Evolutionary conservation across 2,113 vertebrate genomes (phyloP).

Genomic region (Hassar affinis): DNA sequence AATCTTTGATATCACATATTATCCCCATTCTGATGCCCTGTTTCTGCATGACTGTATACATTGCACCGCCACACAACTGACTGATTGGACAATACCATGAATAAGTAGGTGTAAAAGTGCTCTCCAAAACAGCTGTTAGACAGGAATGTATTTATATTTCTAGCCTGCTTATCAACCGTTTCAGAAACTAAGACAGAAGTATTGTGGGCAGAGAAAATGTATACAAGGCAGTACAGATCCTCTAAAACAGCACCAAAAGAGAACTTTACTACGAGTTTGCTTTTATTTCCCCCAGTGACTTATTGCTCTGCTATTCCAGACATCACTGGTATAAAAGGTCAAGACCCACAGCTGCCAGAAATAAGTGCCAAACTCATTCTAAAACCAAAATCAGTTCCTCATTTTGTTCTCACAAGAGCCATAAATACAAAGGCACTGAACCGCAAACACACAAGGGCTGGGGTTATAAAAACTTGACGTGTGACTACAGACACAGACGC

Average conservation of each 20-base stretch:
- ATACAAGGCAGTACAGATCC: background rate
- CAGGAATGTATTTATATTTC: too few relatives aligned
- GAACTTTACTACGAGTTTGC: background rate
- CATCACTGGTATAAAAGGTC: background rate
- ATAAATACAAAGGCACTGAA: background rate
- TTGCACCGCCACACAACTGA: background rate
- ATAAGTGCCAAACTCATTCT: background rate
- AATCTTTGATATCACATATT: background rate
- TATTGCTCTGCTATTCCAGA: background rate
- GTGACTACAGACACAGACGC: background rate
- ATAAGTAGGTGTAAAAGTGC: background rate
- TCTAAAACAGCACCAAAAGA: background rate
- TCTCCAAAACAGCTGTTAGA: conserved; percentile 18
- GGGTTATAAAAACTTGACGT: background rate
- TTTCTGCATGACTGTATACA: background rate
- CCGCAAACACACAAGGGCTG: background rate
- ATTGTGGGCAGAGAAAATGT: background rate
- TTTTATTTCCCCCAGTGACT: background rate
- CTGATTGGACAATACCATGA: background rate
- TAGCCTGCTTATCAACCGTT: background rate
- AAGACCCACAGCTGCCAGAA: background rate
- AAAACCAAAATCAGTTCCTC: background rate
- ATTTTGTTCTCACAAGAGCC: background rate
- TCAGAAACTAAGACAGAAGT: background rate
- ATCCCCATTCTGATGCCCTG: background rate